A percentile compares a stretch with the other conserved stretches of the same genome.
Conservation (phyloP, 1,140 invertebrate species). For the Macrobrachium nipponense region DNA sequence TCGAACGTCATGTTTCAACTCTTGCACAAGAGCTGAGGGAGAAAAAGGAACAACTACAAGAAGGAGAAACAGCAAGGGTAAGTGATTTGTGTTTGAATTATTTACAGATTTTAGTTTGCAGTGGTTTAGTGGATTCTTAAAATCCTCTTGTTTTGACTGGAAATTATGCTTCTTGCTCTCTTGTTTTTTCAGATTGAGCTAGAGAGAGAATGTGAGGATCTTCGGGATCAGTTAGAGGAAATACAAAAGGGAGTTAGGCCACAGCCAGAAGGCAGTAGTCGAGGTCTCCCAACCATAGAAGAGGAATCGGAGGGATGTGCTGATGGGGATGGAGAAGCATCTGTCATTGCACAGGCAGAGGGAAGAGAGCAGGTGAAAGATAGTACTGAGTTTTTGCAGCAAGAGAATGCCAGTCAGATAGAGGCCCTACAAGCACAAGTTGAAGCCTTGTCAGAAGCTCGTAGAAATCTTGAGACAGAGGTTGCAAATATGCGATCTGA, state of each 20-base stretch:
- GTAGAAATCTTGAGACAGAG: constrained; percentile 49
- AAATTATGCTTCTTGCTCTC: background rate
- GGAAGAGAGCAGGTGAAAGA: background rate
- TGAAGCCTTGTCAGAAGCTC: constrained; percentile 49
- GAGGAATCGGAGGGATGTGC: constrained; percentile 47
- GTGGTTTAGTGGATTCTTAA: background rate
- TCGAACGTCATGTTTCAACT: constrained; percentile 34
- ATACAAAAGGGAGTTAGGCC: constrained; percentile 61
- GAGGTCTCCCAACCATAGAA: constrained; percentile 50
- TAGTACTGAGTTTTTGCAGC: too few relatives aligned
- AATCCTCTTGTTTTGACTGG: background rate
- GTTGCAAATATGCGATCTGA: constrained; percentile 33
- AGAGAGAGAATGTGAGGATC: constrained; percentile 54
- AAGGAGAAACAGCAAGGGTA: constrained; percentile 35
- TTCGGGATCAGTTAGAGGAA: constrained; percentile 62
- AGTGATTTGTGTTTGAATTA: background rate
- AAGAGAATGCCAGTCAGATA: constrained; percentile 25
- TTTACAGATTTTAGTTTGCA: background rate
- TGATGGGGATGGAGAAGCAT: constrained; percentile 22
- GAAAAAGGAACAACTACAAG: constrained; percentile 35
- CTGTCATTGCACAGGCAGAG: constrained; percentile 11
- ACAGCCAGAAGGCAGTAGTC: constrained; percentile 43
- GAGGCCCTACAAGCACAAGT: constrained; percentile 36
- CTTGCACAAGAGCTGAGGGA: constrained; percentile 45
- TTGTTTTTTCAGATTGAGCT: constrained; percentile 36